A percentile compares a stretch with the other conserved stretches of the same genome.
Evolutionary conservation across 2,888 invertebrate species (phyloP).

Genomic region (Ditylenchus weischeri): DNA sequence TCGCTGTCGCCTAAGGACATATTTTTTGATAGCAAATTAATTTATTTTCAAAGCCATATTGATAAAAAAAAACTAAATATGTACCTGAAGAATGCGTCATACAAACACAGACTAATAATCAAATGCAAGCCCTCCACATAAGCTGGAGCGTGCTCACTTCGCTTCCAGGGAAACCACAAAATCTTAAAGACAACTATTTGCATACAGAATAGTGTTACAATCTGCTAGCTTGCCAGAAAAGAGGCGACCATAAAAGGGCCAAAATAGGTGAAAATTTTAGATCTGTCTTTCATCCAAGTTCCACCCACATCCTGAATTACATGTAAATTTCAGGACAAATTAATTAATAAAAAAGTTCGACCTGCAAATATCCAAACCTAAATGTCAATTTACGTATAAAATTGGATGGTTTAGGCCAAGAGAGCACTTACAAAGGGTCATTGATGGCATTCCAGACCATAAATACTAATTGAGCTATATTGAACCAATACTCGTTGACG

Average conservation of each 20-base stretch:
- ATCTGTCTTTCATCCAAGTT: conserved; percentile 58
- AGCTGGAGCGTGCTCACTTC: conserved; percentile 36
- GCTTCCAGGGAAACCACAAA: conserved; percentile 55
- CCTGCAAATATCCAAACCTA: no score
- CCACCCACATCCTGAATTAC: conserved; percentile 48
- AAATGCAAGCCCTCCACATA: conserved; percentile 61
- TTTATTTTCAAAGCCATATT: no score
- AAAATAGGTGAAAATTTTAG: conserved; percentile 60
- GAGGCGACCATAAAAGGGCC: conserved; percentile 60
- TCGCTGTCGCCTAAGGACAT: no score
- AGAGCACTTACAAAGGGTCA: conserved; percentile 61
- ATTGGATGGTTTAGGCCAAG: conserved; percentile 34
- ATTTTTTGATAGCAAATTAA: no score
- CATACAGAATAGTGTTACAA: not conserved
- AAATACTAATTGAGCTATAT: conserved; percentile 60
- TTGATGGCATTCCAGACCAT: conserved; percentile 63
- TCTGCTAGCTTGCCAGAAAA: conserved; percentile 40
- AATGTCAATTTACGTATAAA: no score
- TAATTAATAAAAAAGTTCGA: no score
- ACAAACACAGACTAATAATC: conserved; percentile 60
- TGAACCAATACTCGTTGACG: conserved; percentile 61
- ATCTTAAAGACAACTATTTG: conserved; percentile 40
- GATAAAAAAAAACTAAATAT: no score
- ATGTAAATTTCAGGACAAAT: no score
- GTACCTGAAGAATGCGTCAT: conserved; percentile 61